phyloP scores from a whole-genome alignment of 92 coral and sea anemone genomes.

The Palythoa grandiflora region DNA sequence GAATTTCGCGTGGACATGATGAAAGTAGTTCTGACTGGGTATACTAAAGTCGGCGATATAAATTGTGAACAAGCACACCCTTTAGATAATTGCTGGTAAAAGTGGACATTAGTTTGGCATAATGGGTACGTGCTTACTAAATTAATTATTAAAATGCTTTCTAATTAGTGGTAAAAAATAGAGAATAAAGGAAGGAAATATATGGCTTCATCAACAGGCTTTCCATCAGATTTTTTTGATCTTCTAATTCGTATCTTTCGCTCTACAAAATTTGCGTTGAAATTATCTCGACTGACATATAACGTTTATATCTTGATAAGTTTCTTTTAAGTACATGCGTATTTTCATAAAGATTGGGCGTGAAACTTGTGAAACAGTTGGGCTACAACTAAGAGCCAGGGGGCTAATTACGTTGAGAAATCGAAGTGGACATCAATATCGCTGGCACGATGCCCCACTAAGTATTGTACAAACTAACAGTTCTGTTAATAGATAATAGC shows the following conservation, averaged over 20 bases:
- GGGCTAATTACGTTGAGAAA: background rate
- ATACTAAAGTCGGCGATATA: background rate
- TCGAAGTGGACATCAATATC: background rate
- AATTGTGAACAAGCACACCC: background rate
- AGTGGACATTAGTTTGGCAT: constrained; percentile 24
- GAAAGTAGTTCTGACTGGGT: constrained; percentile 3
- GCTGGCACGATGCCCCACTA: constrained; percentile 27
- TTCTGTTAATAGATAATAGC: background rate
- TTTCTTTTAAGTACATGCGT: background rate
- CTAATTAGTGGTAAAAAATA: background rate
- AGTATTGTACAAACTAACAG: background rate
- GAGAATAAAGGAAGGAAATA: background rate
- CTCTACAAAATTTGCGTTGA: too few relatives aligned
- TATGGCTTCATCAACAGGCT: background rate
- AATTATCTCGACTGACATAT: too few relatives aligned
- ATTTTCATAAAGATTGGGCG: too few relatives aligned
- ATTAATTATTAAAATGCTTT: constrained; percentile 38
- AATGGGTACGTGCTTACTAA: constrained; percentile 31
- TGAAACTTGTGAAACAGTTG: background rate
- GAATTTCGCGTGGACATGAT: constrained; percentile 29
- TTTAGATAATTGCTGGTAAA: constrained; percentile 10
- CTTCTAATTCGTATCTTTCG: background rate
- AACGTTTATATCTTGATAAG: too few relatives aligned
- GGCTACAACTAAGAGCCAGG: background rate
- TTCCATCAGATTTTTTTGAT: background rate